Percentiles rank a stretch among this genome's conserved stretches.
Conservation (phyloP, 2,888 invertebrate genomes). For the Crossocerus cetratus region DNA sequence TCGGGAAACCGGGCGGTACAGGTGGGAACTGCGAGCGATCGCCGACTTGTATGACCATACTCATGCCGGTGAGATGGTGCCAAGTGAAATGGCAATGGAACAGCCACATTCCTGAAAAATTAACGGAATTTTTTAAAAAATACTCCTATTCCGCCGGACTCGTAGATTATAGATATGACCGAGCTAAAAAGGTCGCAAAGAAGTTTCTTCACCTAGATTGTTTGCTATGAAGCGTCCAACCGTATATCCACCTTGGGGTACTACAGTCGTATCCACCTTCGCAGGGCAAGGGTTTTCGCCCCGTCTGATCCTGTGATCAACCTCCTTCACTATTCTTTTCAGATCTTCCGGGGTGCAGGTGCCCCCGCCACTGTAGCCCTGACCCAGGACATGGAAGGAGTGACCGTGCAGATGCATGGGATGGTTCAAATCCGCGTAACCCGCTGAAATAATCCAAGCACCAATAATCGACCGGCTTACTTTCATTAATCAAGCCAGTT, state of each 20-base stretch:
- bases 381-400: slow-evolving; percentile 71
- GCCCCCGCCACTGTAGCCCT: slow-evolving; percentile 57
- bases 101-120: slow-evolving; percentile 66
- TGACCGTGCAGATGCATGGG: slow-evolving; percentile 77
- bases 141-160: neutral
- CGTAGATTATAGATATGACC: too few relatives aligned
- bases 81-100: slow-evolving; percentile 69
- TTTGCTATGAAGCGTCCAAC: slow-evolving; percentile 76
- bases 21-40: slow-evolving; percentile 55
- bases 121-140: neutral
- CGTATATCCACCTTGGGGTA: slow-evolving; percentile 77
- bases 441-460: slow-evolving; percentile 43
- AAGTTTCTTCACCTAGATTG: slow-evolving; percentile 75
- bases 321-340: slow-evolving; percentile 54
- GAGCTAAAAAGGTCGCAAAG: neutral
- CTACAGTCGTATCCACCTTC: slow-evolving; percentile 77
- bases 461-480: neutral
- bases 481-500: neutral
- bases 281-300: slow-evolving; percentile 72
- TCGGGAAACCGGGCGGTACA: slow-evolving; percentile 50
- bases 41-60: slow-evolving; percentile 62
- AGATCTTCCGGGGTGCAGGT: slow-evolving; percentile 38
- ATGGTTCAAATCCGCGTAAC: slow-evolving; percentile 62
- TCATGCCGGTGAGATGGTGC: slow-evolving; percentile 66
- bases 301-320: slow-evolving; percentile 70